Base-by-base conservation (phyloP, 2,888 invertebrate species). In the Hypolimnas misippus region DNA sequence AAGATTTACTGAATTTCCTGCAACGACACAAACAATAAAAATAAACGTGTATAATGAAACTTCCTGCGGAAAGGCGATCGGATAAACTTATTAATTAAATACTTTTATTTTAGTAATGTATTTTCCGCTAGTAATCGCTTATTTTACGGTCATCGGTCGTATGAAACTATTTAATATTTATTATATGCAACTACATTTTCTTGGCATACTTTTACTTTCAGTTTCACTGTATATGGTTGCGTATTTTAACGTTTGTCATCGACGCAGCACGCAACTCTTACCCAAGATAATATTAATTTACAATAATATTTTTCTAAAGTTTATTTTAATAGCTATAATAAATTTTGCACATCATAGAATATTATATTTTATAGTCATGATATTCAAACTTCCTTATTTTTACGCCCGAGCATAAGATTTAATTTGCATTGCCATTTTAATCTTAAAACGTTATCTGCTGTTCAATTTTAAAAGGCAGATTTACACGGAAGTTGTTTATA, bases 201-300 rank as follows among this genome's bases (percentile, higher is more conserved):
- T 77, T 81, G 81, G 76, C 81, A 83, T 79, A 86, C 83, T 84
- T 82, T 81, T 82, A 78, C 80, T 76, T 71, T 74, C 71, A 74
- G 80, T 84, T 86, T 83, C 80, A 77, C 78, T 76, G 74, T 78
- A 73, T 77, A 71, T 79, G 75, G 76, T 81, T 77, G 77, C 72
- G 73, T 77, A 77, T 77, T 80, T 73, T 68, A 76, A 67, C 73
- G 73, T 76, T 81, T 81, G 76, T 77, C 71, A 74, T 71, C 65
- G 70, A 71, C 57, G 68, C 67, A 74, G 75, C 83, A 83, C 78
- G 82, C 81, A 76, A 60, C 40, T 61, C 54, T 66, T 60, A 33
- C 6, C 16, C 57, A 53, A 60, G 59, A 60, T 60, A 59, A 51
- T 38, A 21, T 21, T 40, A 51, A 3, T 14, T 3, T 19, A 40